These are phyloP conservation scores for Urocolius indicus DNA, from an alignment of 2,113 vertebrate species.

Conservation along the genomic window DNA sequence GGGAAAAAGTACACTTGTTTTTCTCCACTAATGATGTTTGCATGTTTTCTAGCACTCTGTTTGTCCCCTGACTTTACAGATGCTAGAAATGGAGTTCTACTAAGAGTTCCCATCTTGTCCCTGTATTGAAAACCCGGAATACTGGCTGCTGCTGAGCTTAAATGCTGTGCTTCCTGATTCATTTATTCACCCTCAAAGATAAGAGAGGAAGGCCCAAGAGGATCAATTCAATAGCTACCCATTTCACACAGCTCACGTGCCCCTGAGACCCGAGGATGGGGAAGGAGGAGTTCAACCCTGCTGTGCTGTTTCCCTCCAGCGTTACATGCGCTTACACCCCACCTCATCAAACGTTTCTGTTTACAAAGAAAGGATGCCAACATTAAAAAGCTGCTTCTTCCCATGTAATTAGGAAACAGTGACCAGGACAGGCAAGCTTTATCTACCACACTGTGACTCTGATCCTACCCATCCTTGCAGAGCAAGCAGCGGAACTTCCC, in stretches of 20 bases:
- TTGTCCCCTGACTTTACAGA: background rate
- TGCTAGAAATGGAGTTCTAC: background rate
- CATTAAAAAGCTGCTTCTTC: background rate
- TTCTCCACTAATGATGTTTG: background rate
- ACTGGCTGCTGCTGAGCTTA: background rate
- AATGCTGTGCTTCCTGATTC: background rate
- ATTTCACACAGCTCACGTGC: rapidly evolving
- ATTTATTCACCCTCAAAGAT: background rate
- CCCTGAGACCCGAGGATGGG: background rate
- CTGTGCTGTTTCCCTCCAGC: rapidly evolving
- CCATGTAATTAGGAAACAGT: background rate
- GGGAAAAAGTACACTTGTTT: background rate
- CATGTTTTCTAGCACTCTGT: background rate
- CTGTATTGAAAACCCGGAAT: background rate
- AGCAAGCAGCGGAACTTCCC: background rate
- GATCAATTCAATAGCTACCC: background rate
- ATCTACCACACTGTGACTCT: too few relatives aligned
- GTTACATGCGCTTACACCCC: background rate
- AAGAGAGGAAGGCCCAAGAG: background rate
- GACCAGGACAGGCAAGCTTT: background rate
- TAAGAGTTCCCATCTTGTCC: background rate
- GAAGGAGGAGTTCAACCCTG: background rate
- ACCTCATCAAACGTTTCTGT: too few relatives aligned
- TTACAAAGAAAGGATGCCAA: background rate
- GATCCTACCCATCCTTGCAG: background rate